A percentile compares a stretch with the other conserved stretches of the same genome.
Evolutionary conservation across 2,888 invertebrate genomes (phyloP).

Genomic region (Amitus sp.): DNA sequence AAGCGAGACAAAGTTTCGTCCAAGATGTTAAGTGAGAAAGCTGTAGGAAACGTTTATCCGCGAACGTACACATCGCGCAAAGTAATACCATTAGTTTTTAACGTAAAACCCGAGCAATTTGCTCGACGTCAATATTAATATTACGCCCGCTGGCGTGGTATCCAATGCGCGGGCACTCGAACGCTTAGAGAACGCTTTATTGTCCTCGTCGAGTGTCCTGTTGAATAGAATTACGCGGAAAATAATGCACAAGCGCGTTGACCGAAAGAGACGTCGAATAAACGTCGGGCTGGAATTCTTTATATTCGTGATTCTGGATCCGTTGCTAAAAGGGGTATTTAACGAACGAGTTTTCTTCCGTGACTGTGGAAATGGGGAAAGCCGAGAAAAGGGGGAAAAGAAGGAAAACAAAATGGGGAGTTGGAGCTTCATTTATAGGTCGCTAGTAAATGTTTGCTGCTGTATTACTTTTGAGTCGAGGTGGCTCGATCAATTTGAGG

Average conservation of each 20-base stretch:
- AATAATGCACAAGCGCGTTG: slow-evolving; percentile 21
- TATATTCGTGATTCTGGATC: slow-evolving; percentile 13
- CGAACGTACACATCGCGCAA: not conserved
- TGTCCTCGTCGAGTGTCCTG: not conserved
- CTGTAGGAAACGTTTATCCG: slow-evolving; percentile 4
- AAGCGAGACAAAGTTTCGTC: slow-evolving; percentile 2
- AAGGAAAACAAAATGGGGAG: slow-evolving; percentile 40
- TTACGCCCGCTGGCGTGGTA: no score
- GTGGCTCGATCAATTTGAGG: no score
- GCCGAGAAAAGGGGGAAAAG: slow-evolving; percentile 23
- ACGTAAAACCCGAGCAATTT: not conserved
- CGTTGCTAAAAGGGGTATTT: slow-evolving; percentile 22
- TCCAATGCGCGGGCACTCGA: no score
- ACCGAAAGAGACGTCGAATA: slow-evolving; percentile 21
- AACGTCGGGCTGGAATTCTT: slow-evolving; percentile 5
- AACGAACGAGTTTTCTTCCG: slow-evolving; percentile 30
- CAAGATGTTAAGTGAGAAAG: slow-evolving; percentile 3
- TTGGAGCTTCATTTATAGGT: slow-evolving; percentile 49
- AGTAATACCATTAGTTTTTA: slow-evolving; percentile 1
- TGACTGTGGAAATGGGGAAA: slow-evolving; percentile 29
- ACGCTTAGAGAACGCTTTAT: not conserved
- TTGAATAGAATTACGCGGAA: slow-evolving; percentile 1
- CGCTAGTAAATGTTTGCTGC: slow-evolving; percentile 45
- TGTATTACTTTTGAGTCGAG: slow-evolving; percentile 33
- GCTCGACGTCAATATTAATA: not conserved